phyloP scores from a whole-genome alignment of 2,797 vertebrate species.

The Acrossocheilus wenchowensis region DNA sequence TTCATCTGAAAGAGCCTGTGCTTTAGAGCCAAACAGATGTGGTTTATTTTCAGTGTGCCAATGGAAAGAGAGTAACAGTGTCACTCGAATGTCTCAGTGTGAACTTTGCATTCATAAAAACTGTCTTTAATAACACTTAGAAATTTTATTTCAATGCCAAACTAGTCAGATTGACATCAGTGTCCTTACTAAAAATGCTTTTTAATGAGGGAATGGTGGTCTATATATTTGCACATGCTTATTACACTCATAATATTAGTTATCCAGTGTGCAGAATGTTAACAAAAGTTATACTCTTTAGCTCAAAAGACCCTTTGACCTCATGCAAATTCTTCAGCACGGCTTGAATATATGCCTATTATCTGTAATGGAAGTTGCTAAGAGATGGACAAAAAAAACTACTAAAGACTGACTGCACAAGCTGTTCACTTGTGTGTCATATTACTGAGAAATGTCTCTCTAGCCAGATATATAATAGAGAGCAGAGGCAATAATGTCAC shows the following conservation, averaged over 20 bases:
- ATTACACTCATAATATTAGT: slow-evolving; percentile 29
- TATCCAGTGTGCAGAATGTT: slow-evolving; percentile 22
- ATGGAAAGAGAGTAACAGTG: background rate
- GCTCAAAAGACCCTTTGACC: slow-evolving; percentile 28
- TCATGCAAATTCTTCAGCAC: slow-evolving; percentile 46
- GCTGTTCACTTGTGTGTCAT: slow-evolving; percentile 24
- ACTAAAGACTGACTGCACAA: slow-evolving; percentile 22
- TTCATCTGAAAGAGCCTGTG: background rate
- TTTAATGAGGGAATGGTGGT: slow-evolving; percentile 12
- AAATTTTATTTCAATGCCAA: background rate
- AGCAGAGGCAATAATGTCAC: slow-evolving; percentile 30
- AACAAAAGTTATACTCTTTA: slow-evolving; percentile 47
- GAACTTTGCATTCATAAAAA: slow-evolving; percentile 1
- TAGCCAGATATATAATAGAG: slow-evolving; percentile 24
- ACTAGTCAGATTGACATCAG: background rate
- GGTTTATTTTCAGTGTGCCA: background rate
- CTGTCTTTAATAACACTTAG: background rate
- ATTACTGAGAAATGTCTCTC: slow-evolving; percentile 44
- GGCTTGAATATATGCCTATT: slow-evolving; percentile 50
- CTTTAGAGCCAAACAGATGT: background rate
- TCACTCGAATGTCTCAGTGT: background rate
- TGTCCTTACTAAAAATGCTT: background rate
- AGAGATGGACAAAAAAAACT: slow-evolving; percentile 19
- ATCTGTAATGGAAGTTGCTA: slow-evolving; percentile 51
- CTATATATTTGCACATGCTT: slow-evolving; percentile 39